Evolutionary conservation across 2,888 invertebrate species (phyloP).

Genomic region (Syritta pipiens): DNA sequence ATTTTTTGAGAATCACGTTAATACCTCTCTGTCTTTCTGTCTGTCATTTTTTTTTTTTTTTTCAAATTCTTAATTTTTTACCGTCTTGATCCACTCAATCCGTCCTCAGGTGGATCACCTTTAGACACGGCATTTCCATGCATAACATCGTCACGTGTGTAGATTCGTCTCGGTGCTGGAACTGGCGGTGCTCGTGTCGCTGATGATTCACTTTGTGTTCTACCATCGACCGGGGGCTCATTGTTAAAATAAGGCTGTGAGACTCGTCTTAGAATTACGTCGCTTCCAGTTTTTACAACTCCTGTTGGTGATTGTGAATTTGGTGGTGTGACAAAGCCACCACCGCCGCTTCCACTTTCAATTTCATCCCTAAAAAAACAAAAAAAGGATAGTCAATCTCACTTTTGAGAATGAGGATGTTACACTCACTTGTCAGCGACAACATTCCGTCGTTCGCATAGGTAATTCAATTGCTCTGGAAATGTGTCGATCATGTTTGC

Average conservation of each 20-base stretch:
- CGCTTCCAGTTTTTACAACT: slow-evolving; percentile 15
- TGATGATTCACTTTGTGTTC: slow-evolving; percentile 26
- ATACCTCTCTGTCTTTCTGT: too few relatives aligned
- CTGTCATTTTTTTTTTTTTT: too few relatives aligned
- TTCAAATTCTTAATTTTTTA: neutral
- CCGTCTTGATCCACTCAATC: slow-evolving; percentile 44
- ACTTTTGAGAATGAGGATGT: neutral
- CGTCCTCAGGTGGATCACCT: slow-evolving; percentile 79
- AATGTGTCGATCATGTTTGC: slow-evolving; percentile 91
- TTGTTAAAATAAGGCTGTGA: slow-evolving; percentile 7
- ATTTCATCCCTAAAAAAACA: slow-evolving; percentile 63
- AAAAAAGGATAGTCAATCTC: too few relatives aligned
- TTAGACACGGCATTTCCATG: slow-evolving; percentile 87
- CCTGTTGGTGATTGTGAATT: slow-evolving; percentile 63
- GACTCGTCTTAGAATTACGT: slow-evolving; percentile 1
- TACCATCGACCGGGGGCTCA: slow-evolving; percentile 18
- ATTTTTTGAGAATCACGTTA: too few relatives aligned
- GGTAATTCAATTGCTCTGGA: slow-evolving; percentile 88
- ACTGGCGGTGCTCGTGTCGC: slow-evolving; percentile 27
- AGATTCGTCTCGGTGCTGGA: slow-evolving; percentile 76
- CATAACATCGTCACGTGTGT: slow-evolving; percentile 88
- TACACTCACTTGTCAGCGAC: slow-evolving; percentile 69
- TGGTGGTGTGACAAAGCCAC: too few relatives aligned
- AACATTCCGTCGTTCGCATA: slow-evolving; percentile 78
- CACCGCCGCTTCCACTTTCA: slow-evolving; percentile 63